These are phyloP conservation scores for Hylaeus anthracinus DNA, from an alignment of 1,140 invertebrate species.

Conservation along the genomic window DNA sequence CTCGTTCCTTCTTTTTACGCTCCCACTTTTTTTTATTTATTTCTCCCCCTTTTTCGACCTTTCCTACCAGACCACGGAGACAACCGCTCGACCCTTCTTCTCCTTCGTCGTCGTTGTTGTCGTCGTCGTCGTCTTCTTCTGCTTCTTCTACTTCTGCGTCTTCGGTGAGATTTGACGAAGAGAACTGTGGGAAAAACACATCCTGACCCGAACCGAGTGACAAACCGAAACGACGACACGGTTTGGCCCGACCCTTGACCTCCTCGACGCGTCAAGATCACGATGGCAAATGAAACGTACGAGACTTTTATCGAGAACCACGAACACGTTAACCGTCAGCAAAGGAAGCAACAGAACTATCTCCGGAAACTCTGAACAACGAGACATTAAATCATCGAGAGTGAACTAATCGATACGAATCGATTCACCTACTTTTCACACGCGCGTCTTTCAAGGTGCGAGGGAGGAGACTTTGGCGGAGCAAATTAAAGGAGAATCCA, in stretches of 20 bases:
- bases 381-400: background rate
- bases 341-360: background rate
- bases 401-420: background rate
- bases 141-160: constrained; percentile 28
- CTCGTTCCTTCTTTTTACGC: constrained; percentile 42
- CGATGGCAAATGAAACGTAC: background rate
- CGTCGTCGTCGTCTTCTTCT: constrained; percentile 28
- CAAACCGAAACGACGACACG: constrained; percentile 36
- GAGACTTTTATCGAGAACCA: background rate
- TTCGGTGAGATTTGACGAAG: constrained; percentile 47
- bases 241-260: constrained; percentile 28
- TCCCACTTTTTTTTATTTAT: constrained; percentile 63
- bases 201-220: constrained; percentile 8
- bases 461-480: background rate
- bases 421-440: no score
- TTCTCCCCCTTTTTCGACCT: constrained; percentile 52
- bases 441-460: background rate
- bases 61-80: constrained; percentile 61
- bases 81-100: constrained; percentile 56
- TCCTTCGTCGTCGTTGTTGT: constrained; percentile 26
- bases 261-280: constrained; percentile 1
- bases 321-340: background rate
- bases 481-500: background rate
- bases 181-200: constrained; percentile 66
- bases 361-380: no score